Evolutionary conservation across 2,888 invertebrate species (phyloP), one percentile per base, ranked within the genome.

Genomic region (Agrotis segetum): DNA sequence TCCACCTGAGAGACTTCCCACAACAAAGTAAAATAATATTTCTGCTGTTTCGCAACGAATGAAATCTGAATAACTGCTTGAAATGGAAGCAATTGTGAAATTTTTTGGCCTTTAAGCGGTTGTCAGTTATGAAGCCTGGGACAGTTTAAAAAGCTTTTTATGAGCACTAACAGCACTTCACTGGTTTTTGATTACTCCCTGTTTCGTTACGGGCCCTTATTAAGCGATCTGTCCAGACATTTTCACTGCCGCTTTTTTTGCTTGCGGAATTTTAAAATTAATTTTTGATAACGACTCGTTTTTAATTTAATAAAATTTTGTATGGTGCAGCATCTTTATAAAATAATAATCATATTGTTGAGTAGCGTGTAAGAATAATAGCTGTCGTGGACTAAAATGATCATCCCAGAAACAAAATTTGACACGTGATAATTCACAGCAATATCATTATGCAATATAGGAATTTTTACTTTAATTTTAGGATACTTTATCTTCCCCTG

Each of bases 71-170:
- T 86, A 85, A 83, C 83, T 79, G 77, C 83, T 85, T 72, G 76
- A 83, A 89, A 89, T 85, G 85, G 84, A 87, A 79, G 74, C 80
- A 85, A 85, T 90, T 91, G 88, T 87, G 89, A 89, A 90, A 90
- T 91, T 82, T 40, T 85, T 87, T 88, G 87, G 84, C 90, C 85
- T 91, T 91, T 87, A 86, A 86, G 83, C 86, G 85, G 83, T 83
- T 85, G 86, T 88, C 87, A 81, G 86, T 91, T 90, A 92, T 90
- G 89, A 91, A 88, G 87, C 82, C 84, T 83, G 86, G 81, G 87
- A 88, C 89, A 86, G 88, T 90, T 92, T 91, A 89, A 91, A 91
- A 83, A 80, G 76, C 71, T 88, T 91, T 93, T 92, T 93, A 91
- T 87, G 90, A 89, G 83, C 87, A 84, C 85, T 89, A 91, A 91